Evolutionary conservation across 2,888 invertebrate genomes (phyloP).

Genomic region (Oscheius onirici): DNA sequence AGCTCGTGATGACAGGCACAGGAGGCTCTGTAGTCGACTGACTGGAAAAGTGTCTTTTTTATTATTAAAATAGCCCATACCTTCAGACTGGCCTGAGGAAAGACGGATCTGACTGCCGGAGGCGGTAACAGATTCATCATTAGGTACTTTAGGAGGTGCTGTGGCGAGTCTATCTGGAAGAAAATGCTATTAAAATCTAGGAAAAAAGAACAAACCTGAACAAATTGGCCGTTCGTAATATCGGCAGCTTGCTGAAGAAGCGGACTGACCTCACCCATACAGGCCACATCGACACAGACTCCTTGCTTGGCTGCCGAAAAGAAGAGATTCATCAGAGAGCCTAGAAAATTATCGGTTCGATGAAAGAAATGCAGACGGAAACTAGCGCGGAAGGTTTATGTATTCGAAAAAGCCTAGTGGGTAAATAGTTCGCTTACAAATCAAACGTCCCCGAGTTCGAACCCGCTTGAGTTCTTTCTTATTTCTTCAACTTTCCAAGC

Average conservation of each 20-base stretch:
- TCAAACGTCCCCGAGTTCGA: too few relatives aligned
- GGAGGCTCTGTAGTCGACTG: constrained; percentile 54
- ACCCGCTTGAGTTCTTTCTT: too few relatives aligned
- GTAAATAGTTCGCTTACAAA: too few relatives aligned
- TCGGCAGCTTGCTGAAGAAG: constrained; percentile 57
- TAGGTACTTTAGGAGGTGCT: background rate
- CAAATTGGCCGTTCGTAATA: constrained; percentile 53
- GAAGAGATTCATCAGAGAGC: constrained; percentile 54
- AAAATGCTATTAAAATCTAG: background rate
- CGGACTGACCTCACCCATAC: constrained; percentile 46
- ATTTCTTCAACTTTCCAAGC: too few relatives aligned
- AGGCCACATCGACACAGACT: constrained; percentile 52
- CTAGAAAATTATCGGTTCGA: constrained; percentile 26
- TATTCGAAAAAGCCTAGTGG: background rate
- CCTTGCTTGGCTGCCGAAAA: constrained; percentile 53
- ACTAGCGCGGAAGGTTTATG: background rate
- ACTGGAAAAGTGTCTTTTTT: constrained; percentile 30
- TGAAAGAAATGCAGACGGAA: too few relatives aligned
- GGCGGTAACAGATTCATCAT: constrained; percentile 44
- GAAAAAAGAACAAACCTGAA: background rate
- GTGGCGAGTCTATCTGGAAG: constrained; percentile 10
- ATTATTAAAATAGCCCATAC: constrained; percentile 8
- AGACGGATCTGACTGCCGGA: constrained; percentile 35
- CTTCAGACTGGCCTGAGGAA: constrained; percentile 39
- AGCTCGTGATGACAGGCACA: constrained; percentile 53